phyloP scores from a whole-genome alignment of 2,888 invertebrate genomes.

The Eupsilia transversa region DNA sequence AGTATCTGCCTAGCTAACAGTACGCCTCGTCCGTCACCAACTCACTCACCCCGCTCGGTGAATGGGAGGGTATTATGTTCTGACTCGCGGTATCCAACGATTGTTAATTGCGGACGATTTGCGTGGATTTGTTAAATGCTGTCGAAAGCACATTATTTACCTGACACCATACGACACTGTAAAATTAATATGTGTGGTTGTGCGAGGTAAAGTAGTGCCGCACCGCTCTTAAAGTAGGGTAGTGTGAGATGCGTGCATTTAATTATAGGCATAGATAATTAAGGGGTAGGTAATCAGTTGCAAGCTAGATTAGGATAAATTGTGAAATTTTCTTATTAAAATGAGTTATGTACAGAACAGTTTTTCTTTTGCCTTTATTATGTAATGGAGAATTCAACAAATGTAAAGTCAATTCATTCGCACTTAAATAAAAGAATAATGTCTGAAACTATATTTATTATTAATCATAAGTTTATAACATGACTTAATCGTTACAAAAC shows the following conservation, averaged over 20 bases:
- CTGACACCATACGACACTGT: neutral
- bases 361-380: constrained; percentile 36
- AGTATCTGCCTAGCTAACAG: constrained; percentile 45
- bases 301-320: constrained; percentile 55
- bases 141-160: neutral
- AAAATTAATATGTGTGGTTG: neutral
- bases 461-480: constrained; percentile 90
- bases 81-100: constrained; percentile 3
- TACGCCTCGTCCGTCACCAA: neutral
- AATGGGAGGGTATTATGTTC: neutral
- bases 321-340: constrained; percentile 57
- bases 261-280: constrained; percentile 39
- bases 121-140: neutral
- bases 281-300: constrained; percentile 43
- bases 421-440: constrained; percentile 69
- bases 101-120: neutral
- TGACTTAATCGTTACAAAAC: constrained; percentile 90
- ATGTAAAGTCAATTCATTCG: constrained; percentile 30
- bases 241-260: constrained; percentile 16
- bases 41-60: constrained; percentile 2
- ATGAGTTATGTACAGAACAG: constrained; percentile 39
- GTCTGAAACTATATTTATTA: constrained; percentile 90
- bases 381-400: constrained; percentile 12
- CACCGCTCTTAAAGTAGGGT: constrained; percentile 6
- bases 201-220: neutral